Conservation (phyloP, 2,113 vertebrate genomes). For the Lagenorhynchus albirostris region DNA sequence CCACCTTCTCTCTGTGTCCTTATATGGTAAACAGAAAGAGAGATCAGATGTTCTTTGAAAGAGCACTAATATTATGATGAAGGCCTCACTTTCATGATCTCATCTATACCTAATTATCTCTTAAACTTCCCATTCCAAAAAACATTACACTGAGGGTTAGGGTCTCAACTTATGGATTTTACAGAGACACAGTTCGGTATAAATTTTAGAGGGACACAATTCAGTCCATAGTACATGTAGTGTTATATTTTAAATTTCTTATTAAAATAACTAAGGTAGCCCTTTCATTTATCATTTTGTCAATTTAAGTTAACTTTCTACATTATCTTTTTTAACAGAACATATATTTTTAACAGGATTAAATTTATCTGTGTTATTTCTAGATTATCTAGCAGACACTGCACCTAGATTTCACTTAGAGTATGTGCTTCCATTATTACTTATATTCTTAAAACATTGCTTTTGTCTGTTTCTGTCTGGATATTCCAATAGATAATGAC, state of each 20-base stretch:
- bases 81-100: neutral
- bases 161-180: neutral
- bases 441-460: neutral
- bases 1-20: neutral
- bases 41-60: neutral
- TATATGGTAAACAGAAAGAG: neutral
- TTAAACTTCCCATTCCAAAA: neutral
- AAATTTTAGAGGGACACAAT: neutral
- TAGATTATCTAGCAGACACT: neutral
- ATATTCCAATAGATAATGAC: neutral
- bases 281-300: neutral
- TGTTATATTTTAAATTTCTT: neutral
- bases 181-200: neutral
- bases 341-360: neutral
- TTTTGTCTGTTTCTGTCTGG: neutral
- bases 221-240: neutral
- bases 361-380: neutral
- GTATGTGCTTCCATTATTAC: neutral
- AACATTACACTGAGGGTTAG: neutral
- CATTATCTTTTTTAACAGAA: neutral
- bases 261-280: neutral
- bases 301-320: neutral
- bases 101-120: neutral
- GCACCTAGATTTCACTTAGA: neutral
- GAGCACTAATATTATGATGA: neutral